Percentiles rank a stretch among this genome's conserved stretches.
phyloP scores from a whole-genome alignment of 1,140 invertebrate species.

The Brachionus paranguensis region DNA sequence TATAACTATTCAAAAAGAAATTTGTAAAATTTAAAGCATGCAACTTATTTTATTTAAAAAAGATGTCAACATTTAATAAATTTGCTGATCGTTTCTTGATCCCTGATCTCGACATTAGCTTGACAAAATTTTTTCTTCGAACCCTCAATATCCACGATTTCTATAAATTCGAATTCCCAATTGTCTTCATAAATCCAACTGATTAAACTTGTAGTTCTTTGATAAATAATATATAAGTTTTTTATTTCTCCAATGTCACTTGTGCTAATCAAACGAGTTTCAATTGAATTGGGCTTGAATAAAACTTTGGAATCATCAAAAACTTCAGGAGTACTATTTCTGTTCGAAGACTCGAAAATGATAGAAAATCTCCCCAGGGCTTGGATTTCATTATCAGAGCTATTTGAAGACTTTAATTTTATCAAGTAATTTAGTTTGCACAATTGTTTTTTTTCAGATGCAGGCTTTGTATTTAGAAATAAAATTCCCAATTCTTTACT shows the following conservation, averaged over 20 bases:
- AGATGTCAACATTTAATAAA: neutral
- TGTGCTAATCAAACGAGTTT: neutral
- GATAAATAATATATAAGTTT: neutral
- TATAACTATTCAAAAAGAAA: neutral
- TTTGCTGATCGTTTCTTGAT: neutral
- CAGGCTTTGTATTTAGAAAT: conserved; percentile 20
- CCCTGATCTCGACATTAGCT: neutral
- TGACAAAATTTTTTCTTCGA: neutral
- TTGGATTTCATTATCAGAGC: neutral
- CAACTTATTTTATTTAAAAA: neutral
- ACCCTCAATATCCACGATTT: neutral
- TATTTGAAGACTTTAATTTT: neutral
- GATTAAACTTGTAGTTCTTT: neutral
- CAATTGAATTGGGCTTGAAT: neutral
- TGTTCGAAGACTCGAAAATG: neutral
- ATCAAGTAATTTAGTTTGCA: neutral
- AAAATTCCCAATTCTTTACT: neutral
- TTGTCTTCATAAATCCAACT: neutral
- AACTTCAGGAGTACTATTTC: neutral
- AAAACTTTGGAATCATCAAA: neutral
- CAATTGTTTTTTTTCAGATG: neutral
- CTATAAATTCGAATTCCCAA: neutral
- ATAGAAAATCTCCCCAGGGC: neutral
- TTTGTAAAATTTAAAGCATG: neutral
- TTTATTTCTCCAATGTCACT: neutral